Conservation (phyloP, 2,113 vertebrate species). For the Cygnus buccinator region DNA sequence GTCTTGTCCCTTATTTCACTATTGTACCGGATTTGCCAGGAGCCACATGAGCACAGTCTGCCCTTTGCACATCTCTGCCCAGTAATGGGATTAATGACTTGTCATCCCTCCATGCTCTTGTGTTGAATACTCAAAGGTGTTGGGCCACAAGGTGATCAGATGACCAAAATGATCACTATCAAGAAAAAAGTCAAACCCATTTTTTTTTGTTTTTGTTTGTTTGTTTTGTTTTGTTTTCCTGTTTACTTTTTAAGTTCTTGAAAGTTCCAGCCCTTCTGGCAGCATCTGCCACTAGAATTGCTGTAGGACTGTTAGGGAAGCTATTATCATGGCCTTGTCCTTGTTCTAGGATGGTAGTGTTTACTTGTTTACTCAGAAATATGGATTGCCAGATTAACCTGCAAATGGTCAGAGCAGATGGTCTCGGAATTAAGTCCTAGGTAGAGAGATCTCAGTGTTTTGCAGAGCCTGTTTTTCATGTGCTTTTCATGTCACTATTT, state of each 20-base stretch:
- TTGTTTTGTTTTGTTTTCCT: slow-evolving; percentile 27
- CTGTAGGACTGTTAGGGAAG: not conserved
- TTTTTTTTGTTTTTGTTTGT: not conserved
- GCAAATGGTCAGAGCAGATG: not conserved
- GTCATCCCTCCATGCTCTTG: not conserved
- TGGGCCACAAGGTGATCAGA: not conserved
- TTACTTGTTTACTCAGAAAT: slow-evolving; percentile 13
- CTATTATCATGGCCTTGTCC: not conserved
- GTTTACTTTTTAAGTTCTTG: not conserved
- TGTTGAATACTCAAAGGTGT: not conserved
- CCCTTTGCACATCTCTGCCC: not conserved
- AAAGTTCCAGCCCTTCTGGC: not conserved
- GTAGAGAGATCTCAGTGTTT: not conserved
- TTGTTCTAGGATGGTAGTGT: not conserved
- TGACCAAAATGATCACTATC: not conserved
- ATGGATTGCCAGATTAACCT: not conserved
- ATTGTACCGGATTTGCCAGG: not conserved
- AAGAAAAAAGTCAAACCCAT: not conserved
- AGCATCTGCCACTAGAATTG: not conserved
- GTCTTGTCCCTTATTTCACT: not conserved
- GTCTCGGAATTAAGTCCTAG: not conserved
- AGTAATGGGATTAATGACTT: not conserved
- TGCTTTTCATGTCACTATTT: not conserved
- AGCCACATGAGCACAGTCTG: not conserved
- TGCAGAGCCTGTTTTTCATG: not conserved